These are phyloP conservation scores for Tauraco hartlaubi DNA, from an alignment of 2,797 vertebrate genomes.

Conservation along the genomic window DNA sequence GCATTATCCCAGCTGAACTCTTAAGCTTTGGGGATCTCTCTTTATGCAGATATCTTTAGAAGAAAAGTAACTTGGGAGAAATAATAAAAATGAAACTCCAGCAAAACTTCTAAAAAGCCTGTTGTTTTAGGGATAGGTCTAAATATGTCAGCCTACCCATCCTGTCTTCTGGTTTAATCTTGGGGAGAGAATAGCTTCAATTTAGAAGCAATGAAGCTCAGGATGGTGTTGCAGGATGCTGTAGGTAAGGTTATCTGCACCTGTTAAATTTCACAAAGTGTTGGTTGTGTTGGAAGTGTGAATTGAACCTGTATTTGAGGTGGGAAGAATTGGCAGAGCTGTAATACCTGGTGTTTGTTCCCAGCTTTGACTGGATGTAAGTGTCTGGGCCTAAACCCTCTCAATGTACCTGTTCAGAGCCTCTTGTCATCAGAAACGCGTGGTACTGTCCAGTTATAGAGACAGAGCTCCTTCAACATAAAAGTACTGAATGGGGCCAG, in stretches of 20 bases:
- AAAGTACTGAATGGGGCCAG: neutral
- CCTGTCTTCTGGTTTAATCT: neutral
- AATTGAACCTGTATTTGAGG: neutral
- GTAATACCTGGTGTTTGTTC: neutral
- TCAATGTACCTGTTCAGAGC: neutral
- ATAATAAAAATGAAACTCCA: neutral
- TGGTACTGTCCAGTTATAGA: neutral
- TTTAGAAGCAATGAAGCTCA: neutral
- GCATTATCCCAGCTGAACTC: neutral
- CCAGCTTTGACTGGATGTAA: neutral
- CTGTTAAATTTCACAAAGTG: neutral
- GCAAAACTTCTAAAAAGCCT: neutral
- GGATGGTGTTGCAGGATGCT: neutral
- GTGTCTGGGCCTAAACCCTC: neutral
- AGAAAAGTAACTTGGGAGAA: neutral
- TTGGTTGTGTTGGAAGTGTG: neutral
- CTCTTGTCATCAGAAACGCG: neutral
- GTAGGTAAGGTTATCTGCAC: neutral
- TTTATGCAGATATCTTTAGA: constrained; percentile 14
- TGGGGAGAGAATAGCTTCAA: neutral
- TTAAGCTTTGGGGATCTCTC: neutral
- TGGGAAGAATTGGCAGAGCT: neutral
- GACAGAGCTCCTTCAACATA: neutral
- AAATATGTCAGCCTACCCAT: neutral
- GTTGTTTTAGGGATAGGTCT: neutral